These are phyloP conservation scores for Balaeniceps rex DNA, from an alignment of 2,113 vertebrate genomes.

Conservation along the genomic window DNA sequence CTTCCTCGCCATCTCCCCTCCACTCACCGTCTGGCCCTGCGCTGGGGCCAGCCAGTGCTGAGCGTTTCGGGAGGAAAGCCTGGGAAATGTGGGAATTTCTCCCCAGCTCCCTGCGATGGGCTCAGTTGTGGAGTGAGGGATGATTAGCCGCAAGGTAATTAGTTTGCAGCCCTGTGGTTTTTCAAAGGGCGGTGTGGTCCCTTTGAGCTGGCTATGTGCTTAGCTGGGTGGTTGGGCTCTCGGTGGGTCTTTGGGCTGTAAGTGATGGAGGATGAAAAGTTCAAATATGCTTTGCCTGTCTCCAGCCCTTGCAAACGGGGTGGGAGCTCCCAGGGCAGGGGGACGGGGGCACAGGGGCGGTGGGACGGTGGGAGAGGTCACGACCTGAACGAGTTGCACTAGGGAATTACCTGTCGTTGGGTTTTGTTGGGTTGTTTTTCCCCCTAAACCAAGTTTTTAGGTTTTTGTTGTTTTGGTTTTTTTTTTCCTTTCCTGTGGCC, in stretches of 20 bases:
- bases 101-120: not conserved
- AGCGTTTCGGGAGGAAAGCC: not conserved
- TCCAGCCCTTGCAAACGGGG: not conserved
- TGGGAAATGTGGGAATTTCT: not conserved
- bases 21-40: not conserved
- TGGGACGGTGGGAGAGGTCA: not conserved
- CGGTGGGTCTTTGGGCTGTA: not conserved
- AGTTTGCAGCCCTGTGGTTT: not conserved
- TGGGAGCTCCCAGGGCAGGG: not conserved
- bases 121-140: not conserved
- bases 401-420: not conserved
- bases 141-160: not conserved
- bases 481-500: too few relatives aligned
- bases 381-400: accelerated
- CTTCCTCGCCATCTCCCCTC: not conserved
- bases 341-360: too few relatives aligned
- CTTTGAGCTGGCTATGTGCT: not conserved
- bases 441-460: not conserved
- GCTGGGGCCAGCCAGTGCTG: not conserved
- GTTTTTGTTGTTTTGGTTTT: too few relatives aligned
- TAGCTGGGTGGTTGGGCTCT: not conserved
- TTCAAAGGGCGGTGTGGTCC: not conserved
- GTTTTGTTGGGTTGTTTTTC: accelerated
- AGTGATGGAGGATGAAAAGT: not conserved
- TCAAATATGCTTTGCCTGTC: not conserved